Percentiles rank a stretch among this genome's conserved stretches.
phyloP scores from a whole-genome alignment of 2,113 vertebrate species.

The Crotalus tigris region DNA sequence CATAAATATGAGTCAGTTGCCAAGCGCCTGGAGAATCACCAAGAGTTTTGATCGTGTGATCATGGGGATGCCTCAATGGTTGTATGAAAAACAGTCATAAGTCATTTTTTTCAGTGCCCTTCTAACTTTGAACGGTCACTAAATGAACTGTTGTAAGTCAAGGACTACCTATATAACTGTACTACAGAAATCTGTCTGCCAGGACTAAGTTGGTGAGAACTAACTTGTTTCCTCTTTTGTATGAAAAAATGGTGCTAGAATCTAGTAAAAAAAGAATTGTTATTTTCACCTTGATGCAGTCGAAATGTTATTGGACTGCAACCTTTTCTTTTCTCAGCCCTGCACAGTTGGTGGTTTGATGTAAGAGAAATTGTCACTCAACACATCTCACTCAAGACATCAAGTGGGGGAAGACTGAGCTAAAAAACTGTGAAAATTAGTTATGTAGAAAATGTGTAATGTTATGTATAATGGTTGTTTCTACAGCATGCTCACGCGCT shows the following conservation, averaged over 20 bases:
- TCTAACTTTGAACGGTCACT: too few relatives aligned
- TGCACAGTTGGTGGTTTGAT: background rate
- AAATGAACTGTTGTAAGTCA: too few relatives aligned
- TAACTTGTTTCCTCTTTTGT: background rate
- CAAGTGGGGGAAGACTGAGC: background rate
- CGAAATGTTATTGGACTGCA: background rate
- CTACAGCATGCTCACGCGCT: constrained; percentile 85
- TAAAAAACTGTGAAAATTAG: background rate
- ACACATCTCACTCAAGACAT: background rate
- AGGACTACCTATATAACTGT: too few relatives aligned
- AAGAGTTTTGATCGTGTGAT: too few relatives aligned
- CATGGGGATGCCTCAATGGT: too few relatives aligned
- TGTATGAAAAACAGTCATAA: too few relatives aligned
- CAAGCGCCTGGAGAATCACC: too few relatives aligned
- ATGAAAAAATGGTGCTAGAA: background rate
- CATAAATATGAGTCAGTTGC: too few relatives aligned
- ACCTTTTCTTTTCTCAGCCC: background rate
- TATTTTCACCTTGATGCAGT: background rate
- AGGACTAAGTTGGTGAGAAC: background rate
- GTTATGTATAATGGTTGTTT: background rate
- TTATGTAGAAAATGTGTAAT: accelerated
- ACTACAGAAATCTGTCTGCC: background rate
- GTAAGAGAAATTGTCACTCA: background rate
- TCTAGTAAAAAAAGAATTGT: background rate
- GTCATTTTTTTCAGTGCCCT: too few relatives aligned